phyloP scores from a whole-genome alignment of 2,113 vertebrate genomes.

The Pomatorhinus ruficollis region DNA sequence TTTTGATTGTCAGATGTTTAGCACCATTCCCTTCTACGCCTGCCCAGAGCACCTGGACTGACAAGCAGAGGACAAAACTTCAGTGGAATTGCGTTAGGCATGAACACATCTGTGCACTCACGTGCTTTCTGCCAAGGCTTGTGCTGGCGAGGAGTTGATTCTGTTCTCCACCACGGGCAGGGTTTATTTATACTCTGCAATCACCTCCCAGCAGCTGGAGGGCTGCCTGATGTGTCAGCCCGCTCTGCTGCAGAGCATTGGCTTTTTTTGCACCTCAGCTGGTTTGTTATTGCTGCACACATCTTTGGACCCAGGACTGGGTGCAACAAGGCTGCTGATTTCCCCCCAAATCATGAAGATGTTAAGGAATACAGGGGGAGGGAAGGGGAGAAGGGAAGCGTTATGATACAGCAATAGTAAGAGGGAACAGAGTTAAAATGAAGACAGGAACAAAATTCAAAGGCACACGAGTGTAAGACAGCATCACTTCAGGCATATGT shows the following conservation, averaged over 20 bases:
- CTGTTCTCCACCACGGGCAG: not conserved
- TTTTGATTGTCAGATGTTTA: not conserved
- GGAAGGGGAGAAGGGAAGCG: rapidly evolving
- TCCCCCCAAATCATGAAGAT: not conserved
- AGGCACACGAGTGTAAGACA: not conserved
- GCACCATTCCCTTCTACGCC: not conserved
- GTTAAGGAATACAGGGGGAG: not conserved
- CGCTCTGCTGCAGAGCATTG: rapidly evolving
- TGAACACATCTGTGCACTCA: not conserved
- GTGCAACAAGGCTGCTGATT: rapidly evolving
- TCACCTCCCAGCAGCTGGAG: not conserved
- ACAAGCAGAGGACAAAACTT: not conserved
- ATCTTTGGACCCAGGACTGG: rapidly evolving
- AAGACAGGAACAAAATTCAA: not conserved
- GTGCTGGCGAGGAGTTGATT: not conserved
- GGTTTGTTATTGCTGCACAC: rapidly evolving
- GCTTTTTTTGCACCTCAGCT: not conserved
- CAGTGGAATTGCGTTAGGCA: rapidly evolving
- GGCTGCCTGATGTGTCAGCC: not conserved
- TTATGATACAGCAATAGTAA: not conserved
- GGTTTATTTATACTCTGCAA: not conserved
- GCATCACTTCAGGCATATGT: conserved; percentile 30
- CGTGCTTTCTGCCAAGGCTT: not conserved
- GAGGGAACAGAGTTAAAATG: not conserved
- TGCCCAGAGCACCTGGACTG: not conserved